A percentile compares a stretch with the other conserved stretches of the same genome.
Evolutionary conservation across 2,888 invertebrate genomes (phyloP).

Genomic region (Chydorus sphaericus): DNA sequence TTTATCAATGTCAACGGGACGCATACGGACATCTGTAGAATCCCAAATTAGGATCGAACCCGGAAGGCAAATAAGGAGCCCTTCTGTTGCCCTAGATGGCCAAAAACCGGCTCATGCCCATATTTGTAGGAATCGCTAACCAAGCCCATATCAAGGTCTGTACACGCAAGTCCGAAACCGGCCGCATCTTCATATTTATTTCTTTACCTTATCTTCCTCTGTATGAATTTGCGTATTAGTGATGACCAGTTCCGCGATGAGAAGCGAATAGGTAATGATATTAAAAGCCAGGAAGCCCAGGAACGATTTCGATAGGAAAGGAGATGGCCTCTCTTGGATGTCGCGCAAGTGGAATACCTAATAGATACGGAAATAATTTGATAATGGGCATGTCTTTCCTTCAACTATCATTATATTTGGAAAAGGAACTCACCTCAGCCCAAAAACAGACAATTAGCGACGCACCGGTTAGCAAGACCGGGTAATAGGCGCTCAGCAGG

Average conservation of each 20-base stretch:
- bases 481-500: constrained; percentile 77
- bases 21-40: too few relatives aligned
- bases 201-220: constrained; percentile 37
- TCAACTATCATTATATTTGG: not conserved
- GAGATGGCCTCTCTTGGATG: constrained; percentile 66
- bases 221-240: constrained; percentile 39
- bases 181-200: not conserved
- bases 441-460: constrained; percentile 85
- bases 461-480: constrained; percentile 70
- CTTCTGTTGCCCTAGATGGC: not conserved
- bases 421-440: constrained; percentile 59
- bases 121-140: not conserved
- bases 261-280: constrained; percentile 67
- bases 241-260: constrained; percentile 54
- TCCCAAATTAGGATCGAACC: too few relatives aligned
- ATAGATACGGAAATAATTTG: not conserved
- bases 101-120: not conserved
- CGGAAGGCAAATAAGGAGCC: not conserved
- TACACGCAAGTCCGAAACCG: not conserved
- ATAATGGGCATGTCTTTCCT: not conserved
- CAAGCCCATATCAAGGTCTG: not conserved
- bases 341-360: constrained; percentile 79
- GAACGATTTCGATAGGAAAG: constrained; percentile 76
- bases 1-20: too few relatives aligned
- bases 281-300: constrained; percentile 80